Percentiles rank a stretch among this genome's conserved stretches.
Evolutionary conservation across 1,140 invertebrate genomes (phyloP).

Genomic region (Pseudomyrmex cubaensis): DNA sequence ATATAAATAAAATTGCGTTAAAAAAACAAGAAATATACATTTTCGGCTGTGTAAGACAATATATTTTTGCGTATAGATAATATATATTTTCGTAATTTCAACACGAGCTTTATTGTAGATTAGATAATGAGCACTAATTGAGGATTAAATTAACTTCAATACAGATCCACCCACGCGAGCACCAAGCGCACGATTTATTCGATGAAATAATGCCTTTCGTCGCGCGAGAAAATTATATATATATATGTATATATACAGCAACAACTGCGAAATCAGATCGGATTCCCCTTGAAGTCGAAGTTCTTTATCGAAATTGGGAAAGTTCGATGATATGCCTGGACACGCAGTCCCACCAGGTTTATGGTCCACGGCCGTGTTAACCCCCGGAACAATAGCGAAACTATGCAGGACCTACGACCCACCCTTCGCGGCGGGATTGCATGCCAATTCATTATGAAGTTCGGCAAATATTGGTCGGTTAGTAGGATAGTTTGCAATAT

Average conservation of each 20-base stretch:
- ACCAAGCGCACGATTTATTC: slow-evolving; percentile 18
- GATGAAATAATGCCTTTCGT: neutral
- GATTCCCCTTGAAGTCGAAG: slow-evolving; percentile 10
- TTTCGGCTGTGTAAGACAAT: too few relatives aligned
- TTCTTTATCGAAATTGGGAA: slow-evolving; percentile 67
- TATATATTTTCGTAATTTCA: neutral
- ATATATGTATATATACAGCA: too few relatives aligned
- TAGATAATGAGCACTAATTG: neutral
- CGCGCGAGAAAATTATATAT: slow-evolving; percentile 24
- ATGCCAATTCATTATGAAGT: slow-evolving; percentile 54
- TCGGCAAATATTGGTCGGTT: slow-evolving; percentile 62
- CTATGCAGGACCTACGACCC: slow-evolving; percentile 59
- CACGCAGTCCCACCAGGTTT: slow-evolving; percentile 29
- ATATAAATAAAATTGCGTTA: neutral
- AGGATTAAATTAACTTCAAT: slow-evolving; percentile 43
- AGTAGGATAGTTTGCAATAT: slow-evolving; percentile 59
- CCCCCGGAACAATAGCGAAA: slow-evolving; percentile 64
- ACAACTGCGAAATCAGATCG: slow-evolving; percentile 31
- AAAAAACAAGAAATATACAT: neutral
- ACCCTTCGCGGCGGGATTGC: slow-evolving; percentile 31
- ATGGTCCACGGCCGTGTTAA: slow-evolving; percentile 36
- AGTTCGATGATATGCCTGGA: slow-evolving; percentile 51
- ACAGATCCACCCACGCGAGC: neutral
- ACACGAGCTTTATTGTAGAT: neutral
- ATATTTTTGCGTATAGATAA: neutral